phyloP scores from a whole-genome alignment of 1,140 invertebrate genomes.

The Cydia amplana region DNA sequence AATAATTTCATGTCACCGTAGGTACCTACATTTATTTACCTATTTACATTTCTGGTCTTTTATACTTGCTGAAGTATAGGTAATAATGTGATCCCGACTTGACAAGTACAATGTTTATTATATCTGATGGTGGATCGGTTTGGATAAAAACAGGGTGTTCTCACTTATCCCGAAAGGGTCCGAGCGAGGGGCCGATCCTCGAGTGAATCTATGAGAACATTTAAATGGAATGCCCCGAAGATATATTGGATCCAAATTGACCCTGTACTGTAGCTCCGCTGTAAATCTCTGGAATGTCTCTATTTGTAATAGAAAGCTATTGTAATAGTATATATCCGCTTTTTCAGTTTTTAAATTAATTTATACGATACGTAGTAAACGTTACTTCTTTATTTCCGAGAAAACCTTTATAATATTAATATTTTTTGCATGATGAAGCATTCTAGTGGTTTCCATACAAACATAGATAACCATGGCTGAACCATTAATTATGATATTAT shows the following conservation, averaged over 20 bases:
- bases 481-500: no score
- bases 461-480: no score
- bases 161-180: conserved; percentile 20
- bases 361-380: no score
- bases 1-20: no score
- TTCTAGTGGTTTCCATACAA: no score
- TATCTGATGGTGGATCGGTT: not conserved
- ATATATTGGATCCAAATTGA: conserved; percentile 23
- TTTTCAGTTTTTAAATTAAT: no score
- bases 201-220: conserved; percentile 27
- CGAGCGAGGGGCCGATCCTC: not conserved
- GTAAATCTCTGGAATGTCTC: not conserved
- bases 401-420: no score
- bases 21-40: no score
- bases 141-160: conserved; percentile 11
- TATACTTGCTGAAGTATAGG: not conserved
- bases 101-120: conserved; percentile 21
- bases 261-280: not conserved
- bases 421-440: no score
- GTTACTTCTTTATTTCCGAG: no score
- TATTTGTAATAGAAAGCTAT: not conserved
- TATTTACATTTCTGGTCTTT: not conserved
- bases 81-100: not conserved
- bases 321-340: not conserved
- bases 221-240: conserved; percentile 24